phyloP scores from a whole-genome alignment of 1,140 invertebrate species.

The Chrysoperla carnea region DNA sequence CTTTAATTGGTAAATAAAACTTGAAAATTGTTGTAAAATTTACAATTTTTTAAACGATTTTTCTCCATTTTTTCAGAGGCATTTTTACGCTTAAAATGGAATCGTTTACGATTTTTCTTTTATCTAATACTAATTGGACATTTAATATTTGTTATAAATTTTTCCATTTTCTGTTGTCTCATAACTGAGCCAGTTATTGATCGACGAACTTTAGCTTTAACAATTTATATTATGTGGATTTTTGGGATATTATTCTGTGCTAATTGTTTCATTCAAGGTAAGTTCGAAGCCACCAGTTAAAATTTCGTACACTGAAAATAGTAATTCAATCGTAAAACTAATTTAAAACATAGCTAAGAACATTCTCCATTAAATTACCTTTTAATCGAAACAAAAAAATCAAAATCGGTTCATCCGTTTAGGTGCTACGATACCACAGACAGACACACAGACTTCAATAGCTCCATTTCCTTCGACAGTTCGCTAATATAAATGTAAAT shows the following conservation, averaged over 20 bases:
- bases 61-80: conserved; percentile 9
- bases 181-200: conserved; percentile 3
- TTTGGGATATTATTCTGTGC: background rate
- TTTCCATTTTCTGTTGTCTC: conserved; percentile 7
- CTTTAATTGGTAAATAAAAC: conserved; percentile 15
- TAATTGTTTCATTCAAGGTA: background rate
- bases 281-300: background rate
- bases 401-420: too few relatives aligned
- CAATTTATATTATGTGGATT: background rate
- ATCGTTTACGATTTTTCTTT: conserved; percentile 23
- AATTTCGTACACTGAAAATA: too few relatives aligned
- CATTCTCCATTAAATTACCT: too few relatives aligned
- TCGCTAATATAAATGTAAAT: too few relatives aligned
- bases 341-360: too few relatives aligned
- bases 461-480: too few relatives aligned
- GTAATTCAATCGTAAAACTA: too few relatives aligned
- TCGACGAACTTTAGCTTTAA: background rate
- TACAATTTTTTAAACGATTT: background rate
- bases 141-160: conserved; percentile 9
- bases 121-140: conserved; percentile 22
- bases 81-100: conserved; percentile 30
- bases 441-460: too few relatives aligned
- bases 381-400: too few relatives aligned
- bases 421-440: too few relatives aligned
- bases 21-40: background rate